Evolutionary conservation across 92 coral and sea anemone species (phyloP).

Genomic region (Epizoanthus fatuus): DNA sequence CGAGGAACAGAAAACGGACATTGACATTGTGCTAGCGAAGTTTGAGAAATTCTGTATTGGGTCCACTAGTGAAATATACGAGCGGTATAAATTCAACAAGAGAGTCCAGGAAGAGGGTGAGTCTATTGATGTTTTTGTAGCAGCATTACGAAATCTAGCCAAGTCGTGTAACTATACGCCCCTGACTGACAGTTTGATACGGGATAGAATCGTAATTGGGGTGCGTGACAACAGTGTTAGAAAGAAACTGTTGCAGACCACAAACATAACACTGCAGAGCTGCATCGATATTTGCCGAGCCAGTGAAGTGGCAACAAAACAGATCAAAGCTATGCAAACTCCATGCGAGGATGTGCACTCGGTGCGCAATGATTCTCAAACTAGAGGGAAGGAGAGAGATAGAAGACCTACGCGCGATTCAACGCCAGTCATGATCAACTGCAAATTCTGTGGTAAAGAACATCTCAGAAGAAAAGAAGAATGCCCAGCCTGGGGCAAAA

Average conservation of each 20-base stretch:
- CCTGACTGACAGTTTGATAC: constrained; percentile 4
- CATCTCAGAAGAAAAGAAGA: too few species aligned
- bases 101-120: constrained; percentile 74
- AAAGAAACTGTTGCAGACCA: not conserved
- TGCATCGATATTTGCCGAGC: too few species aligned
- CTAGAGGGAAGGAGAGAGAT: too few species aligned
- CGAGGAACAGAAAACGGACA: constrained; percentile 61
- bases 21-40: constrained; percentile 63
- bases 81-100: constrained; percentile 7
- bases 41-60: constrained; percentile 75
- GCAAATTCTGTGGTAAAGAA: too few species aligned
- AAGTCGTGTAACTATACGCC: constrained; percentile 59
- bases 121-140: constrained; percentile 72
- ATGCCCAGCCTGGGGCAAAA: too few species aligned
- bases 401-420: too few species aligned
- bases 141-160: constrained; percentile 67
- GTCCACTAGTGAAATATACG: constrained; percentile 74
- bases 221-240: constrained; percentile 5
- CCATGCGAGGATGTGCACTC: too few species aligned
- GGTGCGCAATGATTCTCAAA: too few species aligned
- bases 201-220: not conserved
- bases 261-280: too few species aligned
- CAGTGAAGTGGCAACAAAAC: not conserved
- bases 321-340: not conserved
- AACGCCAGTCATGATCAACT: too few species aligned